A percentile compares a stretch with the other conserved stretches of the same genome.
phyloP scores from a whole-genome alignment of 2,888 invertebrate species.

The Orthosia gothica region DNA sequence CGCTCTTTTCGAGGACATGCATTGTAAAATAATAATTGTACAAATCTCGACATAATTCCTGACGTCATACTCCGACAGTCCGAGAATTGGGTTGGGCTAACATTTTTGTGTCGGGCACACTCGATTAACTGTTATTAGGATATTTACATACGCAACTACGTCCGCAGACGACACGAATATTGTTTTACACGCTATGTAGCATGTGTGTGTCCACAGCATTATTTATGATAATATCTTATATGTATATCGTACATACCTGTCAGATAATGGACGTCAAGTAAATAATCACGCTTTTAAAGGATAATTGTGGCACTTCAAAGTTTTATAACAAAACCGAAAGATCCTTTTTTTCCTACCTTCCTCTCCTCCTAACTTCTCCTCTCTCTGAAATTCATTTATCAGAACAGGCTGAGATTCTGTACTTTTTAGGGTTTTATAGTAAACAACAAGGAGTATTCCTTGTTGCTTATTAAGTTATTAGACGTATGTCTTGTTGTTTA shows the following conservation, averaged over 20 bases:
- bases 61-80: conserved; percentile 51
- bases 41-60: conserved; percentile 38
- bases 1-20: no score
- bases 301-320: background rate
- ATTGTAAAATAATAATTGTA: conserved; percentile 6
- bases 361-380: no score
- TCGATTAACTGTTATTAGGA: conserved; percentile 61
- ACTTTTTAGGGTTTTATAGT: no score
- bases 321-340: background rate
- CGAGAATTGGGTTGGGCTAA: conserved; percentile 59
- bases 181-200: conserved; percentile 58
- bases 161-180: conserved; percentile 43
- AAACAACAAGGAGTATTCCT: no score
- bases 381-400: background rate
- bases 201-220: conserved; percentile 21
- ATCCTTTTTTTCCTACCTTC: background rate
- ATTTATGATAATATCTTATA: no score
- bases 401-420: no score
- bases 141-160: conserved; percentile 60
- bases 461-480: no score
- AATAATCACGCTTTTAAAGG: background rate
- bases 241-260: background rate
- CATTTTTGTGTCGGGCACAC: conserved; percentile 48
- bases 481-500: no score
- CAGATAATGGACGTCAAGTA: background rate